Base-by-base conservation (phyloP, 2,888 invertebrate species). In the Machimus atricapillus region DNA sequence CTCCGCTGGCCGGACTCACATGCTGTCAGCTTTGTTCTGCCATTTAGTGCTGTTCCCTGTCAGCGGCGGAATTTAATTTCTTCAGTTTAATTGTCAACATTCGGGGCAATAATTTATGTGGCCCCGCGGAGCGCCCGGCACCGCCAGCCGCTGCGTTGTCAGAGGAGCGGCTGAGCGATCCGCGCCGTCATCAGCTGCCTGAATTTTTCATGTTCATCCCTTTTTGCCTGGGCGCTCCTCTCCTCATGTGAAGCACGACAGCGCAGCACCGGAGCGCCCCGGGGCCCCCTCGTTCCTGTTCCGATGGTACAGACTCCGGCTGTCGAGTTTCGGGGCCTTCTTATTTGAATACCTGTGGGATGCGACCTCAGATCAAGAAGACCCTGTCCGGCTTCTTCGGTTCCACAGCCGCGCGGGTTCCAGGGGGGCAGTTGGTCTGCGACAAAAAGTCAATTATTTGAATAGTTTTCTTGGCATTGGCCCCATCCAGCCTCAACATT, bases 61-160 rank as follows among this genome's bases (percentile, higher is more conserved):
- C 86, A 86, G 40, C 58, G 16, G 34, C 31, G 19, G 78, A 78
- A 86, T 85, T 85, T 85, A 85, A 85, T 85, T 85, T 78, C 76
- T 77, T 31, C 66, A 78, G 86, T 86, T 86, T 86, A 86, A 86
- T 86, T 86, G 86, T 86, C 86, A 86, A 86, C 58, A 77, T 86
- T 86, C 58, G 27, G 77, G 34, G 31, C 40, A 73, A 85, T 85
- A 85, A 85, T 85, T 85, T 85, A 85, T 76, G 16, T 74, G 79
- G 23, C 43, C 78, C n/a, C 14, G 66, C 66, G 23, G 27, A 66
- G 12, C 12, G 66, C 27, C 12, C 66, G 7, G 52, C 52, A 52
- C 52, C n/a, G 52, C 52, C 16, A 52, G n/a, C 27, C 66, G 12
- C 52, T 52, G 31, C 56, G 79, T 79, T 79, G 79, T 79, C 52